A percentile compares a stretch with the other conserved stretches of the same genome.
These are phyloP conservation scores for Heterocephalus glaber DNA, from an alignment of 2,113 vertebrate genomes.

Conservation along the genomic window DNA sequence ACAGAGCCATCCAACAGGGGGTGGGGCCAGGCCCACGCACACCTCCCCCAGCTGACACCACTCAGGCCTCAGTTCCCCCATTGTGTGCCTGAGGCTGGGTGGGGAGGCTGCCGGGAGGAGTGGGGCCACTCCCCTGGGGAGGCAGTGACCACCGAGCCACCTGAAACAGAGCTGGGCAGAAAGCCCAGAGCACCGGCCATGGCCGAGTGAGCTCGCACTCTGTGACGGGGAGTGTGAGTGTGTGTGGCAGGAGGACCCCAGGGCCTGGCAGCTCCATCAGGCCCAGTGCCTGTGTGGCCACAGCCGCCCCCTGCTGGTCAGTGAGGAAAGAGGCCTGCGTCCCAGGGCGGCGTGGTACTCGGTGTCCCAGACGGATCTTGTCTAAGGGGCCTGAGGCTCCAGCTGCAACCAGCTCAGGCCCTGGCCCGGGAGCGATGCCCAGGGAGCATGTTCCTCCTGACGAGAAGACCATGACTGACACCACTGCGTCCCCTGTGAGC, in stretches of 20 bases:
- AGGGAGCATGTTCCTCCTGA: not conserved
- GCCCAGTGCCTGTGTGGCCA: not conserved
- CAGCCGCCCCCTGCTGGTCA: constrained; percentile 60
- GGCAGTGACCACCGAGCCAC: constrained; percentile 62
- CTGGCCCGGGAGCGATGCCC: not conserved
- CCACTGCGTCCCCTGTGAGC: not conserved
- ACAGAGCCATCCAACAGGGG: not conserved
- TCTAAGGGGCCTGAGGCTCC: not conserved
- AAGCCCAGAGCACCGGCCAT: constrained; percentile 62
- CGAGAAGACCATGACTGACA: not conserved
- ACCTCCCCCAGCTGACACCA: not conserved
- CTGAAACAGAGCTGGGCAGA: constrained; percentile 68
- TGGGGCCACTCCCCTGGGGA: not conserved
- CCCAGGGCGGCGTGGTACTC: not conserved
- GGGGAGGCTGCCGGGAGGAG: not conserved
- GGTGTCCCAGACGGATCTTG: not conserved
- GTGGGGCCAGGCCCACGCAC: too few species aligned
- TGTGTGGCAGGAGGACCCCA: not conserved
- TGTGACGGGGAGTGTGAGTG: not conserved
- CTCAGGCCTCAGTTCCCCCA: not conserved
- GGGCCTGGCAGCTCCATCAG: not conserved
- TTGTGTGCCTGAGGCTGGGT: not conserved
- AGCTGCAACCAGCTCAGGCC: not conserved
- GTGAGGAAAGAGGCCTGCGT: not conserved
- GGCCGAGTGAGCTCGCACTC: constrained; percentile 69